phyloP scores from a whole-genome alignment of 2,888 invertebrate species.

The Tachystola acroxantha region DNA sequence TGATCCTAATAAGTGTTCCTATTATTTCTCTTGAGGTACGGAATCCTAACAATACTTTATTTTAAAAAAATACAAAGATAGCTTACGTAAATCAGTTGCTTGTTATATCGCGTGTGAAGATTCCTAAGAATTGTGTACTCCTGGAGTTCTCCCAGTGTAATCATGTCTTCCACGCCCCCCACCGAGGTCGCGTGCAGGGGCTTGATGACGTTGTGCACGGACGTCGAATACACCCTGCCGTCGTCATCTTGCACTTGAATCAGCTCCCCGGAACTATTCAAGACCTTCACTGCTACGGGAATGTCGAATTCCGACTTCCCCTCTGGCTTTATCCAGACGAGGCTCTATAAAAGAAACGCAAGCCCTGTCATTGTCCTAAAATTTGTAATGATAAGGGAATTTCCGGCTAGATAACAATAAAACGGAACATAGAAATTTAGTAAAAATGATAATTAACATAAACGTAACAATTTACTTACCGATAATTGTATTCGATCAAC shows the following conservation, averaged over 20 bases:
- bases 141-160: slow-evolving; percentile 94
- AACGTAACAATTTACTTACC: too few species aligned
- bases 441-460: too few species aligned
- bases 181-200: slow-evolving; percentile 88
- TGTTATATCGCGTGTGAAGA: slow-evolving; percentile 91
- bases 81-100: slow-evolving; percentile 94
- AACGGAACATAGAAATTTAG: not conserved
- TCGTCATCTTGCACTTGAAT: slow-evolving; percentile 91
- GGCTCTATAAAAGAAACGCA: slow-evolving; percentile 71
- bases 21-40: too few species aligned
- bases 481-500: slow-evolving; percentile 50
- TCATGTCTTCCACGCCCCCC: slow-evolving; percentile 96
- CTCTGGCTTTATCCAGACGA: slow-evolving; percentile 92
- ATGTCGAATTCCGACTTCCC: slow-evolving; percentile 87
- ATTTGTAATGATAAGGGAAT: not conserved
- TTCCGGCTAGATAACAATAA: not conserved
- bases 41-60: too few species aligned
- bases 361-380: too few species aligned
- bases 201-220: slow-evolving; percentile 80
- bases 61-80: too few species aligned
- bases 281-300: slow-evolving; percentile 90
- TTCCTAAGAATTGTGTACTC: slow-evolving; percentile 96
- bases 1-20: too few species aligned
- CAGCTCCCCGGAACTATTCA: slow-evolving; percentile 85
- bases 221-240: slow-evolving; percentile 83